These are phyloP conservation scores for Drosophila kepulauana DNA, from an alignment of 1,140 invertebrate genomes.

Conservation along the genomic window DNA sequence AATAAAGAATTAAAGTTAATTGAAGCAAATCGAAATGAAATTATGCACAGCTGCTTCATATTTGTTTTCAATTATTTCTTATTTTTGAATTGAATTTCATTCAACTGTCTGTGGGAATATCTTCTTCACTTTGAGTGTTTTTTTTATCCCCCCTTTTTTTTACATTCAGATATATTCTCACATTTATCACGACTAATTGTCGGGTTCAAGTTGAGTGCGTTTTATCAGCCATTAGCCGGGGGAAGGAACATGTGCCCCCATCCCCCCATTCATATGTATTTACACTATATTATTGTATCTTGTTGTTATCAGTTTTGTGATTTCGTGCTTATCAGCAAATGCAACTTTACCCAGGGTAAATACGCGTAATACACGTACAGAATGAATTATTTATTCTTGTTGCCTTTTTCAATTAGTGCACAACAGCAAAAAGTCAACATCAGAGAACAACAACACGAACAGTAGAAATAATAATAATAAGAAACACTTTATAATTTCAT, in stretches of 20 bases:
- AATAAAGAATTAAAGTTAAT: not conserved
- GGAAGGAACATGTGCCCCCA: not conserved
- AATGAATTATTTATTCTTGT: conserved; percentile 49
- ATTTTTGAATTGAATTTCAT: not conserved
- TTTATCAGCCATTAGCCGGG: conserved; percentile 40
- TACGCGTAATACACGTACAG: conserved; percentile 27
- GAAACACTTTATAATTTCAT: conserved; percentile 57
- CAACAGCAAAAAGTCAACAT: conserved; percentile 59
- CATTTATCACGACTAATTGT: conserved; percentile 48
- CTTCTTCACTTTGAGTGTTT: not conserved
- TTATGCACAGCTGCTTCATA: not conserved
- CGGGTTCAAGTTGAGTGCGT: conserved; percentile 6
- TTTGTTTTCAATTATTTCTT: not conserved
- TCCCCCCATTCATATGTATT: conserved; percentile 23
- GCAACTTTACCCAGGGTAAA: conserved; percentile 58
- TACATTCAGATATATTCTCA: conserved; percentile 12
- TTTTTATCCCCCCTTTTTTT: not conserved
- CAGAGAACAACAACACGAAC: conserved; percentile 3
- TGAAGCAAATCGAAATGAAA: not conserved
- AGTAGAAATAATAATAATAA: conserved; percentile 24
- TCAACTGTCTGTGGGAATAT: not conserved
- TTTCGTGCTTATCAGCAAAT: conserved; percentile 71
- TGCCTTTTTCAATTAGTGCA: conserved; percentile 72
- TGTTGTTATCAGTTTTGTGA: conserved; percentile 68
- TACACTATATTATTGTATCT: conserved; percentile 56